A percentile compares a stretch with the other conserved stretches of the same genome.
Conservation (phyloP, 1,140 invertebrate species). For the Atta cephalotes region DNA sequence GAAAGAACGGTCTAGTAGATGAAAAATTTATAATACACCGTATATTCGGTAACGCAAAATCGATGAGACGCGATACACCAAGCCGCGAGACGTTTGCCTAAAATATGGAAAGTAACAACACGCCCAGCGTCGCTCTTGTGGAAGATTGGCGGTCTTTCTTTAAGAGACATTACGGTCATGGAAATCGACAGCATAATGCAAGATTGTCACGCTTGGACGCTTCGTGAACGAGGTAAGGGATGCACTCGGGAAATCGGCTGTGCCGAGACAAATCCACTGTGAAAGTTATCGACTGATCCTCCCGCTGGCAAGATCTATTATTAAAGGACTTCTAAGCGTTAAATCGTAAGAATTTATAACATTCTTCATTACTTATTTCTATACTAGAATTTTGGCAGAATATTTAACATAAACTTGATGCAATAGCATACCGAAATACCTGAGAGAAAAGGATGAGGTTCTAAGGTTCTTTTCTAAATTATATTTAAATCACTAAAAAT, state of each 20-base stretch:
- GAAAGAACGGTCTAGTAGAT: conserved; percentile 16
- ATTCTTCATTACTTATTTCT: not conserved
- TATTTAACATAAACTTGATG: not conserved
- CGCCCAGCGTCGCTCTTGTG: conserved; percentile 35
- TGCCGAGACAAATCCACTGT: conserved; percentile 41
- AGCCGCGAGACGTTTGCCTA: conserved; percentile 6
- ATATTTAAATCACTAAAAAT: not conserved
- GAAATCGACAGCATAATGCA: conserved; percentile 57
- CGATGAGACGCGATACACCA: conserved; percentile 39
- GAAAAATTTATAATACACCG: conserved; percentile 59
- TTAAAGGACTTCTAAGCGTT: not conserved
- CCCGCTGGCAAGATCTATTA: not conserved
- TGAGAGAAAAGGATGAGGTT: not conserved
- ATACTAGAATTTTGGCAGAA: not conserved
- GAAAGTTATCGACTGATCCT: conserved; percentile 32
- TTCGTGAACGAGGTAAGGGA: conserved; percentile 51
- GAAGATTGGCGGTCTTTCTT: conserved; percentile 57
- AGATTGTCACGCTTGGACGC: conserved; percentile 44
- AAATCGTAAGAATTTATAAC: not conserved
- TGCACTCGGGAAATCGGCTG: conserved; percentile 47
- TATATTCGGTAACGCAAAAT: conserved; percentile 60
- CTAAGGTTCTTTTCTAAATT: not conserved
- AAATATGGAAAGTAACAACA: conserved; percentile 56
- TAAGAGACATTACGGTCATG: conserved; percentile 44
- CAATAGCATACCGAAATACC: not conserved